Conservation (phyloP, 2,113 vertebrate genomes). For the Corvus hawaiiensis region DNA sequence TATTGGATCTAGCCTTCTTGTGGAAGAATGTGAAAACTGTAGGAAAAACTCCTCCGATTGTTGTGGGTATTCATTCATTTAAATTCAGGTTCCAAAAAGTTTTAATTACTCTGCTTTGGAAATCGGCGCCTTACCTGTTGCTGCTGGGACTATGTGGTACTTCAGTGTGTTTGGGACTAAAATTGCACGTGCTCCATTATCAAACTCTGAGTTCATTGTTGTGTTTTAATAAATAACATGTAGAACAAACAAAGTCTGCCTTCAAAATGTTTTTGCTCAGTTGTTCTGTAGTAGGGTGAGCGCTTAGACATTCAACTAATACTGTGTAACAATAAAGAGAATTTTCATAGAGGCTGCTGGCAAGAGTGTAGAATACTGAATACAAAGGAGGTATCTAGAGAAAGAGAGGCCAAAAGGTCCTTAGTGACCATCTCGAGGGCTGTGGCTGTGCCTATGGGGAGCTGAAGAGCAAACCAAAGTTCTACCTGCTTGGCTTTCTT, state of each 20-base stretch:
- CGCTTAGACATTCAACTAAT: neutral
- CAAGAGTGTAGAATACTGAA: neutral
- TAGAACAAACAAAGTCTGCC: neutral
- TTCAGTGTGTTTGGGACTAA: neutral
- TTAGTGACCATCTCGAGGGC: fast-evolving
- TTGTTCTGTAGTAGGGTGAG: neutral
- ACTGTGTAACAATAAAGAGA: neutral
- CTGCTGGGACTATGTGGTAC: neutral
- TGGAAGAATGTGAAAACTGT: neutral
- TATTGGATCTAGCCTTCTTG: neutral
- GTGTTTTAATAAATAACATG: neutral
- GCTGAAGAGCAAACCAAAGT: neutral
- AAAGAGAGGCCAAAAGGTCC: neutral
- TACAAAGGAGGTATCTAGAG: neutral
- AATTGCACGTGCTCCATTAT: neutral
- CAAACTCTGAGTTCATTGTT: neutral
- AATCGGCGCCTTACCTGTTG: neutral
- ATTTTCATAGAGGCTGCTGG: neutral
- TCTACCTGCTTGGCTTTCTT: neutral
- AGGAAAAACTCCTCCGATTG: neutral
- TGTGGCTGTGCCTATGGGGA: fast-evolving
- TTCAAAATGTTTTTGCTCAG: neutral
- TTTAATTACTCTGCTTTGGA: neutral
- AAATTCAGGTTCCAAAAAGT: neutral
- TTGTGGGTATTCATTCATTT: neutral